Evolutionary conservation across 2,113 vertebrate species (phyloP), one percentile per base, ranked within the genome.

Genomic region (Lamprologus lemairii): DNA sequence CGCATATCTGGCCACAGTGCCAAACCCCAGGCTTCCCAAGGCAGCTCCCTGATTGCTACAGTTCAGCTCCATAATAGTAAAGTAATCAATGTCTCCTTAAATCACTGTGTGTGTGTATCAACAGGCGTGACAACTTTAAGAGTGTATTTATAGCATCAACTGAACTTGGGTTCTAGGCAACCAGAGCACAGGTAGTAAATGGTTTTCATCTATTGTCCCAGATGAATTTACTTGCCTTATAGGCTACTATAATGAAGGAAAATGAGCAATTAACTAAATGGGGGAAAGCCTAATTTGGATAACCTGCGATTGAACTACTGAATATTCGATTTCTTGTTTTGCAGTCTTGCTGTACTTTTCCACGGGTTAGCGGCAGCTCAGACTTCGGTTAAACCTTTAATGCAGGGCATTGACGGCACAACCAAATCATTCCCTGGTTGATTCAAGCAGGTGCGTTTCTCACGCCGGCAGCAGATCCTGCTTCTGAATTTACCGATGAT

Each of bases 21-120:
- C 92, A 94, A 94, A 95, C 80, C 90, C 84, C 81, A 79, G 57
- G 86, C 83, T 88, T 83, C 83, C 86, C 83, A 90, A 88, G 88
- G 65, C 87, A 68, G 85, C 42, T 79, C 83, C 80, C 87, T 75
- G 68, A 86, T 92, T 91, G 87, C 85, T 92, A n/a, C 83, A 87
- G 86, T 92, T 93, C 54, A 60, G 65, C 68, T 79, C 45, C 6
- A 26, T 86, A 90, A 88, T 87, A 84, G 88, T 53, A 68, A 87
- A 83, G 86, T 87, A 89, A 91, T 94, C 82, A 86, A 55, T 82
- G 90, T 90, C 84, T 60, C 28, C 57, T 60, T 60, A 60, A 60
- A 31, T 58, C 23, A 57, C 6, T 54, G 11, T 13, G 53, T 54
- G 16, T 19, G 58, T n/a, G 60, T 4, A 37, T 71, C 23, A 45